Percentiles rank a stretch among this genome's conserved stretches.
phyloP scores from a whole-genome alignment of 2,113 vertebrate species.

The Natator depressus region DNA sequence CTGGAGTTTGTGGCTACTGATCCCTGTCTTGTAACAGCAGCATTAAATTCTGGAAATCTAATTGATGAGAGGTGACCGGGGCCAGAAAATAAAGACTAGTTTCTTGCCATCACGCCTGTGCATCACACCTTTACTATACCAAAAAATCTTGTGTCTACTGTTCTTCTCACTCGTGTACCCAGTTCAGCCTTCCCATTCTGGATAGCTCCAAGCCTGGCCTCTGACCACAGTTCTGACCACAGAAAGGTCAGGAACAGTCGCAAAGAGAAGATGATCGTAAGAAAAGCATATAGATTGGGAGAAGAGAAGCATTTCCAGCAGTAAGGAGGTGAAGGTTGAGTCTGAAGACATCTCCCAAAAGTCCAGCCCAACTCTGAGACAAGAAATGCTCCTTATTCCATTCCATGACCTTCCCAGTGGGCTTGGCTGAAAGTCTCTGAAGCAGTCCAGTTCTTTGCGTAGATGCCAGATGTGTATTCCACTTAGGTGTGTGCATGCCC shows the following conservation, averaged over 20 bases:
- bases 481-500: neutral
- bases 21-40: neutral
- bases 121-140: neutral
- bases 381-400: neutral
- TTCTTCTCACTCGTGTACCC: neutral
- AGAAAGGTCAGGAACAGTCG: neutral
- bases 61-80: neutral
- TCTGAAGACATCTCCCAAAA: neutral
- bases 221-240: too few species aligned
- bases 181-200: neutral
- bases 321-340: neutral
- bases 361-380: neutral
- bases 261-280: neutral
- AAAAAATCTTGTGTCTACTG: neutral
- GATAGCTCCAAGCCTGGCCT: neutral
- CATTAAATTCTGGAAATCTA: neutral
- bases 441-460: neutral
- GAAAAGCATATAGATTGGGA: neutral
- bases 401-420: neutral
- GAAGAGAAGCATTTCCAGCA: neutral
- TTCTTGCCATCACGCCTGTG: neutral
- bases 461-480: neutral
- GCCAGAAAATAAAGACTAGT: neutral
- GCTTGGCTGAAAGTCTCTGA: neutral
- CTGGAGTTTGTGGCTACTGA: neutral